Conservation (phyloP, 1,140 invertebrate species). For the Drosophila arawakana region DNA sequence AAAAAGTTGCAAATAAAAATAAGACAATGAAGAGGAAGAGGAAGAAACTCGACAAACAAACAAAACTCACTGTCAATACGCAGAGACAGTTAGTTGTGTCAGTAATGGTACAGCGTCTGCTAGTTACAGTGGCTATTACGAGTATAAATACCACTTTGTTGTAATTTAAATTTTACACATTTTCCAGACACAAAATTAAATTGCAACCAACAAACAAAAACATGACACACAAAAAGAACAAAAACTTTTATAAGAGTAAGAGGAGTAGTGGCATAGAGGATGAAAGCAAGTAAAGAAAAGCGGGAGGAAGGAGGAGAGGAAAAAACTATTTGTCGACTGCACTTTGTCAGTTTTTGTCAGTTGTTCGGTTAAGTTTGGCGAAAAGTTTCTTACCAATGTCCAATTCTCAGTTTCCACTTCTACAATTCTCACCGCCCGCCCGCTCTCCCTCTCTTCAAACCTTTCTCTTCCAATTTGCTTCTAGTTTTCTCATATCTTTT, state of each 20-base stretch:
- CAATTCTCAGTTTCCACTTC: background rate
- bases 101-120: constrained; percentile 15
- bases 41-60: background rate
- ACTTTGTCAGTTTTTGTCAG: constrained; percentile 74
- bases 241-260: constrained; percentile 21
- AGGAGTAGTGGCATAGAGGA: no score
- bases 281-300: background rate
- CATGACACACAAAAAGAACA: constrained; percentile 27
- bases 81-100: constrained; percentile 27
- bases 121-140: constrained; percentile 11
- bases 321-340: constrained; percentile 53
- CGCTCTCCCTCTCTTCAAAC: background rate
- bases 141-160: constrained; percentile 19
- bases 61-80: constrained; percentile 24
- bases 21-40: background rate
- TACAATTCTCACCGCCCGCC: background rate
- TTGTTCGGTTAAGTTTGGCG: constrained; percentile 58
- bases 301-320: background rate
- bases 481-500: constrained; percentile 15
- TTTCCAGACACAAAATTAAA: constrained; percentile 31
- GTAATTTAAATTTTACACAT: constrained; percentile 55
- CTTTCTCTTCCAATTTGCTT: constrained; percentile 22
- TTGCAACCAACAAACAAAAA: constrained; percentile 22
- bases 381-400: constrained; percentile 48
- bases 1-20: constrained; percentile 5